Evolutionary conservation across 2,888 invertebrate genomes (phyloP).

Genomic region (Notodonta ziczac): DNA sequence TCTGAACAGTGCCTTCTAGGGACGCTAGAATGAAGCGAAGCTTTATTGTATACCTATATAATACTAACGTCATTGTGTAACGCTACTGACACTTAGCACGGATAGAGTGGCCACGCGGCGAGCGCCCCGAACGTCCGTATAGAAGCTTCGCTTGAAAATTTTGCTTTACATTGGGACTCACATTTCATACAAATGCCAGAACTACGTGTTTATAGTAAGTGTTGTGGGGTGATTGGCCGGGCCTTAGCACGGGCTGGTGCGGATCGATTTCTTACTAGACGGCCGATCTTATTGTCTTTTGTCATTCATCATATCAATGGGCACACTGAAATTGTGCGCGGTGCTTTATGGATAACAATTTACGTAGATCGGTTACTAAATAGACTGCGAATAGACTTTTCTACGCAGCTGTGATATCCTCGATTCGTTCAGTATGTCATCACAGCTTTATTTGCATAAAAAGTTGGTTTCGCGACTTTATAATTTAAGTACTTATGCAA

Average conservation of each 20-base stretch:
- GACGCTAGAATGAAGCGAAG: too few relatives aligned
- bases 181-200: constrained; percentile 30
- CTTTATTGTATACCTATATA: too few relatives aligned
- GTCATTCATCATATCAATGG: constrained; percentile 61
- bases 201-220: constrained; percentile 45
- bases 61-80: too few relatives aligned
- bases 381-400: not conserved
- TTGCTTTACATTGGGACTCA: too few relatives aligned
- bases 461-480: too few relatives aligned
- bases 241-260: constrained; percentile 64
- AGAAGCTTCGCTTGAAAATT: too few relatives aligned
- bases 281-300: constrained; percentile 57
- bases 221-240: constrained; percentile 74
- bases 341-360: constrained; percentile 30
- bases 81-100: too few relatives aligned
- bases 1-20: not conserved
- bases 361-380: not conserved
- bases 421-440: not conserved
- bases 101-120: too few relatives aligned
- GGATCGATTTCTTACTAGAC: constrained; percentile 68
- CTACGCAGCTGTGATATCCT: not conserved
- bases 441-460: not conserved
- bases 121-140: too few relatives aligned
- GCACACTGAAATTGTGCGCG: constrained; percentile 34
- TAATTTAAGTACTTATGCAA: too few relatives aligned